Evolutionary conservation across 64 coral and sea anemone species (phyloP).

Genomic region (Dendrophyllia cribrosa): DNA sequence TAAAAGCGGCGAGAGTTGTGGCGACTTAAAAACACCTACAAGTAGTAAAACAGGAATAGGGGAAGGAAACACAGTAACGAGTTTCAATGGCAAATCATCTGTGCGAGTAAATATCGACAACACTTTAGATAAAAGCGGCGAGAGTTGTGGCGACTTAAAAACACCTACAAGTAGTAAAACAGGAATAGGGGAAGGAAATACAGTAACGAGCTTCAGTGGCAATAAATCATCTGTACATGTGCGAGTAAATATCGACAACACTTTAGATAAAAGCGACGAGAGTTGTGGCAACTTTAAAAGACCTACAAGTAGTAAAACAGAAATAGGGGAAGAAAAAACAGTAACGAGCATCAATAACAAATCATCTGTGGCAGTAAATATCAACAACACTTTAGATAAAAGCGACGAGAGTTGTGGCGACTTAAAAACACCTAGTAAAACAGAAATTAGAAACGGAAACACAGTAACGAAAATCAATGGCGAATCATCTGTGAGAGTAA

Average conservation of each 20-base stretch:
- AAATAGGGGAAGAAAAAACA: not conserved
- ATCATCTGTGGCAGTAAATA: conserved; percentile 40
- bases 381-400: conserved; percentile 3
- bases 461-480: conserved; percentile 5
- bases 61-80: not conserved
- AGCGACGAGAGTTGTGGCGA: not conserved
- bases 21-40: too few relatives aligned
- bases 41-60: too few relatives aligned
- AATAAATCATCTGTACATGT: conserved; percentile 58
- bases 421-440: too few relatives aligned
- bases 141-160: not conserved
- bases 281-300: too few relatives aligned
- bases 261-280: too few relatives aligned
- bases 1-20: conserved; percentile 7
- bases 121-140: not conserved
- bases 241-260: not conserved
- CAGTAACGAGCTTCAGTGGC: conserved; percentile 2
- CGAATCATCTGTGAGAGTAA: conserved; percentile 47
- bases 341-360: conserved; percentile 34
- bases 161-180: too few relatives aligned
- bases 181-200: not conserved
- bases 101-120: not conserved
- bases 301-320: not conserved
- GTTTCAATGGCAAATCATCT: too few relatives aligned
- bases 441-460: conserved; percentile 1